Evolutionary conservation across 2,888 invertebrate genomes (phyloP), one percentile per base, ranked within the genome.

Genomic region (Drosophila mimetica): DNA sequence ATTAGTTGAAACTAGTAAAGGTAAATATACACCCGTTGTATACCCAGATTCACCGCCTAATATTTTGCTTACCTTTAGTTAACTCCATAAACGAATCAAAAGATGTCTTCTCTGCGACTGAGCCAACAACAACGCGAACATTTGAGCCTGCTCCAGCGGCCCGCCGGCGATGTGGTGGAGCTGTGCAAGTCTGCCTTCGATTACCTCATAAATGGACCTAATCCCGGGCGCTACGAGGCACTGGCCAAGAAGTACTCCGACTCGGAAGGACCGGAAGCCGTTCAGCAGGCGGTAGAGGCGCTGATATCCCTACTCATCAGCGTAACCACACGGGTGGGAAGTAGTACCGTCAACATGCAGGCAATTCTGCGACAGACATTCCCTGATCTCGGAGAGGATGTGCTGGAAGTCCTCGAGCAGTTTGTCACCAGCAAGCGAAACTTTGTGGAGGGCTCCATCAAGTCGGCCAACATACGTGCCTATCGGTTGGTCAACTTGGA

Each of bases 251-350:
- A 94, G 86, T 90, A 94, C 32, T 90, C 92, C 4, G 66, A 55
- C 0, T 58, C 65, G 9, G 74, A 92, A 1, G 64, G 50, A 1
- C 1, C 92, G 92, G 53, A 64, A 52, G 81, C 90, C 14, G 92
- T 95, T 13, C 93, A 93, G 77, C 69, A 76, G 1, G 93, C 95
- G 41, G 93, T 96, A 13, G 94, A 95, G 91, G 95, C 95, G 18
- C 90, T 96, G 54, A 93, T 96, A n/a, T 94, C 95, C 90, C 92
- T 96, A 50, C 92, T 96, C 50, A 92, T 96, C 16, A 94, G 96
- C 91, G 94, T 94, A 74, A 94, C 94, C 77, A 94, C 94, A 77
- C 95, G 95, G 91, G 93, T 95, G 73, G 94, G 94, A 92, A 95
- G 95, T 90, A 82, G 74, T 9, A 88, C 80, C 11, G 71, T 76